These are phyloP conservation scores for Phymanthus crucifer DNA, from an alignment of 92 coral and sea anemone species.

Conservation along the genomic window DNA sequence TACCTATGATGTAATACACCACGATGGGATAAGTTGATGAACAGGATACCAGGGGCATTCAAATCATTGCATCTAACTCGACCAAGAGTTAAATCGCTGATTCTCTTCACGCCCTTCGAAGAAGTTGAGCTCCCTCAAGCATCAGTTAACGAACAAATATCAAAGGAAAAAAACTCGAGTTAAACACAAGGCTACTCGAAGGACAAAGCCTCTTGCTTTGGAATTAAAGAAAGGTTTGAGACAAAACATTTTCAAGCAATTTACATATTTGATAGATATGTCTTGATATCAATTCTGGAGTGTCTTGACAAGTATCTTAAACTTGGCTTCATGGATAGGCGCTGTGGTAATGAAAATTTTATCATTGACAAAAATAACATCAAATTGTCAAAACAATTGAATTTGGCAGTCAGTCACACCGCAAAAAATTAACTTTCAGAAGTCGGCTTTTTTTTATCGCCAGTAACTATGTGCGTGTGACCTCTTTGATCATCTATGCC, in stretches of 20 bases:
- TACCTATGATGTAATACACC: constrained; percentile 79
- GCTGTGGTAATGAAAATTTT: neutral
- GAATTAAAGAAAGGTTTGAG: constrained; percentile 18
- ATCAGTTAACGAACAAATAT: neutral
- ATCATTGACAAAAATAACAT: neutral
- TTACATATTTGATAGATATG: constrained; percentile 1
- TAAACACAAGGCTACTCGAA: neutral
- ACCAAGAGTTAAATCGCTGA: constrained; percentile 32
- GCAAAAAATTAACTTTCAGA: neutral
- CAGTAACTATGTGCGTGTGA: neutral
- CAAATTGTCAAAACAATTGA: neutral
- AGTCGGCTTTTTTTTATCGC: neutral
- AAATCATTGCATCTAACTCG: constrained; percentile 42
- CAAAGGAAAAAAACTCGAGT: neutral
- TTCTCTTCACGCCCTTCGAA: constrained; percentile 25
- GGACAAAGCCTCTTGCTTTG: neutral
- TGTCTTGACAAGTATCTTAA: neutral
- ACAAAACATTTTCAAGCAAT: neutral
- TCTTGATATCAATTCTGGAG: neutral
- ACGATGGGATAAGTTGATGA: constrained; percentile 36
- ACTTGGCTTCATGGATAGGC: constrained; percentile 11
- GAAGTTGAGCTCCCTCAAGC: neutral
- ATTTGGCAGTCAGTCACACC: neutral
- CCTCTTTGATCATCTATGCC: constrained; percentile 5
- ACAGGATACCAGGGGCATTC: constrained; percentile 46